Evolutionary conservation across 2,113 vertebrate species (phyloP), one percentile per base, ranked within the genome.

Genomic region (Clarias gariepinus): DNA sequence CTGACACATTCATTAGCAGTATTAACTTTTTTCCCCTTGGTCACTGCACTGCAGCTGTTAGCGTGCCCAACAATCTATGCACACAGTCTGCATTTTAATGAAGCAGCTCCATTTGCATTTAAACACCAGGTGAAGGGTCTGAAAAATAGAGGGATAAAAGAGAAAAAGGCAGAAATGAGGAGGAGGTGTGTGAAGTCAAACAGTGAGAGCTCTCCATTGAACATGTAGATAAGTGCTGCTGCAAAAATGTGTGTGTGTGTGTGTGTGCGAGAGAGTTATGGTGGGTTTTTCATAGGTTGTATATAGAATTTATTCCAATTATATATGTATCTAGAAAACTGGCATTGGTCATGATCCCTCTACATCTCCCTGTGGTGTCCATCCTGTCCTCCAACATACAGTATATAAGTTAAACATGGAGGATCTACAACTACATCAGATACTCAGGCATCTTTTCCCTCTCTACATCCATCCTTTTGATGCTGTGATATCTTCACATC

Each of bases 141-240:
- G 80, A 64, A 52, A 64, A 52, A 16, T 16, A n/a, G 21, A 80
- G n/a, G 60, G 57, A 82, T 41, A 36, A 52, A 52, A 66, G 58
- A 13, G 55, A 60, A 57, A 80, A 23, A 78, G 23, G 71, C 71
- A 52, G 47, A 53, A 53, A 53, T 41, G 73, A 76, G 52, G 15
- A 78, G 74, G 74, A 18, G n/a, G 13, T 73, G 33, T 81, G 78
- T 81, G 33, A 64, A 64, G 60, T 47, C 60, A 82, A 47, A 47
- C 21, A 64, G 60, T 47, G 80, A 64, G 60, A 64, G 80, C 60
- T 64, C 80, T 82, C 60, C 23, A 82, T 82, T 82, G 47, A 25
- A 64, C 60, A 82, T 82, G 33, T 9, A 64, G 36, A 60, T 60
- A 58, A 33, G 10, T 36, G 25, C 47, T 79, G 18, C n/a, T 57